Evolutionary conservation across 2,113 vertebrate genomes (phyloP), one percentile per base, ranked within the genome.

Genomic region (Heterocephalus glaber): DNA sequence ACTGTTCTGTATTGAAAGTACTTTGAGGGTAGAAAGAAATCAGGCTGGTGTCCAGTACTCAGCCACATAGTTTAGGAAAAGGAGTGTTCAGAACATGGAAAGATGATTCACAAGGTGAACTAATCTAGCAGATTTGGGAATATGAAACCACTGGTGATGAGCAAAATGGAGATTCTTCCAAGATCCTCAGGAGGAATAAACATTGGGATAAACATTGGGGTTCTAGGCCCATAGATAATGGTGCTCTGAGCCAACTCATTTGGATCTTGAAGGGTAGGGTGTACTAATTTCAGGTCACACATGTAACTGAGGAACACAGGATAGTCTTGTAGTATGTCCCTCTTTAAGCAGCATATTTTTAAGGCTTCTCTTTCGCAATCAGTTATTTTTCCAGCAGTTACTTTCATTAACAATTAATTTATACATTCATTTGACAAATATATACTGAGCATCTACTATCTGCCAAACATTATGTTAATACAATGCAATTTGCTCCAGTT

Each of bases 401-500:
- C 68, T 92, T 94, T 88, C 17, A 52, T 80, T 89, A 86, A 66
- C 85, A 94, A 87, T 68, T 74, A 70, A 82, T 83, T 91, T 94
- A 61, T 35, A 8, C 61, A 26, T 72, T 85, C 49, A 63, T 44
- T 61, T 90, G 76, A 88, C 28, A 89, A 74, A 58, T 89, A 68
- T n/a, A 6, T 86, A 72, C 28, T 76, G 68, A 89, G 33, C 17
- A 81, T 28, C 24, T 77, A 35, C 3, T 74, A 17, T 77, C 47
- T 56, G 30, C 28, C 61, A 70, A 44, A 49, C 44, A 70, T 61
- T 49, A 35, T 66, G 33, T 76, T 74, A 49, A 80, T 28, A 63
- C 26, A 77, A 24, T 14, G 8, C 30, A 33, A 13, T 30, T 82
- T 38, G 82, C 22, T 1, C 41, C n/a, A 68, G 1, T 88, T 90